Evolutionary conservation across 2,113 vertebrate species (phyloP), one percentile per base, ranked within the genome.

Genomic region (Centropus unirufus): DNA sequence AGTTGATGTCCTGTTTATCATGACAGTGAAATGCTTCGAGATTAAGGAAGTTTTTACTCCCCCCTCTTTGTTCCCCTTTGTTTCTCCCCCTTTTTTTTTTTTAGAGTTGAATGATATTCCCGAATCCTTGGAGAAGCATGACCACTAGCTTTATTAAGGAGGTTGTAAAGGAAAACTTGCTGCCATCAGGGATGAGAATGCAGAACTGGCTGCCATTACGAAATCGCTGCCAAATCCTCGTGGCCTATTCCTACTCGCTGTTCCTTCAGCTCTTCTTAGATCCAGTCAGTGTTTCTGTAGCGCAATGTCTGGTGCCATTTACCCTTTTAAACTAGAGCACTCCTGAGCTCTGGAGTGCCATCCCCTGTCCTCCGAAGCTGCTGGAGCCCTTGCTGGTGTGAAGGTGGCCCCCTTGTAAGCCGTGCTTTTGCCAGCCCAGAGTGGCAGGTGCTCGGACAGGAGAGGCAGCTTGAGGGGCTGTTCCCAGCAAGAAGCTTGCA

Each of bases 351-450:
- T 51, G 67, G 6, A 3, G 26, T 18, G 17, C 30, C 2, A 1
- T 30, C 26, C 13, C 32, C 30, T 1, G 2, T 30, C 9, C 39
- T 1, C 1, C 9, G 19, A 20, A 64, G n/a, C 58, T 32, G 19
- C 32, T 52, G 36, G 24, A 32, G 21, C 5, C 1, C 55, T 40
- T 1, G 9, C 36, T 42, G 59, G 11, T 52, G 24, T 29, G 49
- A 83, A 36, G 39, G 46, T 7, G 32, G 36, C 49, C n/a, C 1
- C 3, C 47, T 42, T 9, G 44, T 29, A 27, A 36, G 3, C 32
- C 5, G 8, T 1, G 5, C 2, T 0, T n/a, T 39, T 59, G 34
- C 44, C 57, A 42, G 32, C 30, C 17, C 3, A 3, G 4, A 2
- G 10, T 1, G 3, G 42, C 2, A 13, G 9, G 64, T 15, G 47